These are phyloP conservation scores for Alloplasta piceator DNA, from an alignment of 2,888 invertebrate genomes.

Conservation along the genomic window DNA sequence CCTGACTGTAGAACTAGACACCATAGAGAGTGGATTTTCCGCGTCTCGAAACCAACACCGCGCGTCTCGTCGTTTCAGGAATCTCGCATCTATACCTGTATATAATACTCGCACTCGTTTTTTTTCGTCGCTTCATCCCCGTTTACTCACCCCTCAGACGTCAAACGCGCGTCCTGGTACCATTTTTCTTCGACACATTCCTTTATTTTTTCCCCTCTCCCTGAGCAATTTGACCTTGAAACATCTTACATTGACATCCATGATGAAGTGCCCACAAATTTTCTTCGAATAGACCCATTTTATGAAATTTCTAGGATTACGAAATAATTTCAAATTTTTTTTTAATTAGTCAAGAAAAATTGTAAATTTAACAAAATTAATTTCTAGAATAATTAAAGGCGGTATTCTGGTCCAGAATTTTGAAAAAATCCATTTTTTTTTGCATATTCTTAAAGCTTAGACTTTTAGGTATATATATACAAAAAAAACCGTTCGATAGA, in stretches of 20 bases:
- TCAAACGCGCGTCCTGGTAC: constrained; percentile 36
- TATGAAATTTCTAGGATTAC: too few relatives aligned
- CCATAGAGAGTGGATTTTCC: constrained; percentile 61
- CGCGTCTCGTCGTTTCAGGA: constrained; percentile 19
- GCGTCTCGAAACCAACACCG: constrained; percentile 46
- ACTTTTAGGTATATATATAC: too few relatives aligned
- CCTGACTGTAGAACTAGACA: constrained; percentile 23
- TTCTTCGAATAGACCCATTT: too few relatives aligned
- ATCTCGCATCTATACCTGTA: constrained; percentile 31
- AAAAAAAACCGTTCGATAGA: too few relatives aligned
- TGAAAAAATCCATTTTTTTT: too few relatives aligned
- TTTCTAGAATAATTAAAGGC: too few relatives aligned
- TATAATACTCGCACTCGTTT: constrained; percentile 19
- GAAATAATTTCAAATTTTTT: too few relatives aligned
- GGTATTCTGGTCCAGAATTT: too few relatives aligned
- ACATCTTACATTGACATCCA: not conserved
- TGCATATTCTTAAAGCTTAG: too few relatives aligned
- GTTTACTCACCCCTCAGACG: constrained; percentile 8
- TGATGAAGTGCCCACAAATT: not conserved
- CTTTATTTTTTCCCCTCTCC: constrained; percentile 1
- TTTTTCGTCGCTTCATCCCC: constrained; percentile 35
- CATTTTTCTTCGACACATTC: constrained; percentile 43
- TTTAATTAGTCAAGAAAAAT: too few relatives aligned
- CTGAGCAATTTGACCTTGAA: not conserved
- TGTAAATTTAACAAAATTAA: too few relatives aligned